Evolutionary conservation across 2,888 invertebrate genomes (phyloP).

Genomic region (Thalpophila matura): DNA sequence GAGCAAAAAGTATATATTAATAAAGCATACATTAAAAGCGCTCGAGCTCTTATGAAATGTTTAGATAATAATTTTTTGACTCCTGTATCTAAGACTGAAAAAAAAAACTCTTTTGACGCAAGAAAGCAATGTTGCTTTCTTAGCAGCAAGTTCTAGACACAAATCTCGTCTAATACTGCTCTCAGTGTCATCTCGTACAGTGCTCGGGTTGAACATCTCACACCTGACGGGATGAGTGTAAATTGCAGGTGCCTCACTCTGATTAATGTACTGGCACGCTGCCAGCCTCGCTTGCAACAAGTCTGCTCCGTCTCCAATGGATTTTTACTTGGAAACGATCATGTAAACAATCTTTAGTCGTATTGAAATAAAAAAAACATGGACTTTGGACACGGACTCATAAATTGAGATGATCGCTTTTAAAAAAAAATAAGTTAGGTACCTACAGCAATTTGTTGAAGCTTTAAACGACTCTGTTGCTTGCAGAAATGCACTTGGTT

Average conservation of each 20-base stretch:
- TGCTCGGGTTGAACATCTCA: conserved; percentile 50
- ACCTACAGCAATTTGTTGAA: background rate
- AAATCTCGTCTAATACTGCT: conserved; percentile 40
- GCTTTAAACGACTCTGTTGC: background rate
- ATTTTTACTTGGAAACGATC: conserved; percentile 54
- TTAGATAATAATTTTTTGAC: no score
- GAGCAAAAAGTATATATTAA: background rate
- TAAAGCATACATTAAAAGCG: no score
- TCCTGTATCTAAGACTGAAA: background rate
- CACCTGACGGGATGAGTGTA: conserved; percentile 65
- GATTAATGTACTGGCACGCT: conserved; percentile 73
- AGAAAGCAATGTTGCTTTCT: conserved; percentile 9
- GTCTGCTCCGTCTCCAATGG: conserved; percentile 60
- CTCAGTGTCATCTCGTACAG: conserved; percentile 56
- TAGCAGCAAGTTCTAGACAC: conserved; percentile 14
- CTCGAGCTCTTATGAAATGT: no score
- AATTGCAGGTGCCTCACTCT: conserved; percentile 74
- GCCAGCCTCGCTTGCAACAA: conserved; percentile 73
- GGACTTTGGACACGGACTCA: conserved; percentile 19
- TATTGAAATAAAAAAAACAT: conserved; percentile 37
- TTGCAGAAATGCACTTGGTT: background rate
- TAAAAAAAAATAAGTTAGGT: conserved; percentile 2
- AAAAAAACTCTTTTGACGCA: background rate
- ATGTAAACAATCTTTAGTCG: conserved; percentile 53
- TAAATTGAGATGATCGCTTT: conserved; percentile 1